Evolutionary conservation across 1,140 invertebrate genomes (phyloP), one percentile per base, ranked within the genome.

Genomic region (Paralvinella palmiformis): DNA sequence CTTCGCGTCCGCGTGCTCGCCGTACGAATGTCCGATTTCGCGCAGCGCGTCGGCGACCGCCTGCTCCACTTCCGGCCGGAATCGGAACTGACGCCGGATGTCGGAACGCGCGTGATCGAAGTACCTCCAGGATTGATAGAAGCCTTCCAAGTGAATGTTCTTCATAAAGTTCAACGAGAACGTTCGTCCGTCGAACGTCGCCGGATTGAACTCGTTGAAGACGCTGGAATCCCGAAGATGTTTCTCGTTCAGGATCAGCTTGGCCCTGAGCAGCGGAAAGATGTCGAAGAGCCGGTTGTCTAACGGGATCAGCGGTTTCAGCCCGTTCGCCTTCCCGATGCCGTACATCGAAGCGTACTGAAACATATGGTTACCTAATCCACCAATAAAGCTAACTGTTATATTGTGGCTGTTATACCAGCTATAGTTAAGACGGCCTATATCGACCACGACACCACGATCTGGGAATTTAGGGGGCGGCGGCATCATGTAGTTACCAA

Each of bases 331-430:
- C 33, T 52, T 61, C 24, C 32, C 64, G 32, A 66, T 63, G 32
- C 64, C 64, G 36, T 55, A 62, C 3, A 66, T 35, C 3, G 64
- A 52, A 0, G 64, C 64, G 32, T 66, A 66, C 20, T 66, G 64
- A 36, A 66, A 66, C 59, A 66, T 61, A n/a, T 62, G 59, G 52
- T 66, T 66, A 32, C 64, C 64, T 17, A 66, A 59, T 3, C 64
- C 59, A 27, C 63, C 63, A 22, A 50, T 44, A 32, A 65, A 60
- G 3, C 32, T 29, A 17, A 60, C 44, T 0, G 63, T 52, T 7
- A 65, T n/a, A 33, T 65, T 65, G 58, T 65, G 63, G 2, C 57
- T 13, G 55, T 57, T 45, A 24, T 60, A 60, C 58, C 58, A 41
- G 58, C 10, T 31, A 17, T 57, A 57, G 55, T 57, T 57, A 6